These are phyloP conservation scores for Acrobasis repandana DNA, from an alignment of 2,888 invertebrate species.

Conservation along the genomic window DNA sequence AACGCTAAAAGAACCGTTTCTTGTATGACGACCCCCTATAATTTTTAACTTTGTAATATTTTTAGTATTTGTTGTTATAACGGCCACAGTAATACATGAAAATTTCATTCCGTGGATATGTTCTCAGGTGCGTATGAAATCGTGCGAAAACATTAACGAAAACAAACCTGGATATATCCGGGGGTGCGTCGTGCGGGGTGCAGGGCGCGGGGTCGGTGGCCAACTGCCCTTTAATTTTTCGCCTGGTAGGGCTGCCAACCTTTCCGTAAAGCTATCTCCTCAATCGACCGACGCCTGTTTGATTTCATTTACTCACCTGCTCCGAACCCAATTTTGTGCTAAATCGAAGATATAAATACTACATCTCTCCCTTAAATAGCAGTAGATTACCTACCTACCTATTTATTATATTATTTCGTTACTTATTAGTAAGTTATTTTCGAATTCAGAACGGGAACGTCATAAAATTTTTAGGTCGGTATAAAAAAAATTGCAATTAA, in stretches of 20 bases:
- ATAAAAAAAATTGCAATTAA: no score
- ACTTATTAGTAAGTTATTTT: no score
- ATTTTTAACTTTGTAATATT: no score
- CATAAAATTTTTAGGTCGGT: no score
- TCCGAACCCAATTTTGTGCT: slow-evolving; percentile 6
- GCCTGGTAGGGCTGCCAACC: slow-evolving; percentile 51
- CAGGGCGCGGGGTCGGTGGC: slow-evolving; percentile 3
- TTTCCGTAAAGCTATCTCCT: slow-evolving; percentile 24
- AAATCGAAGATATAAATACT: not conserved
- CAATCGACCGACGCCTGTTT: slow-evolving; percentile 9
- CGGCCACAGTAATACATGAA: no score
- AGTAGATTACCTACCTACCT: not conserved
- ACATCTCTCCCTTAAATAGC: not conserved
- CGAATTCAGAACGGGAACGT: no score
- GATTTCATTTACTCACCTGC: slow-evolving; percentile 22
- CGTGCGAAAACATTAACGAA: slow-evolving; percentile 52
- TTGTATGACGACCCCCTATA: no score
- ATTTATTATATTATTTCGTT: no score
- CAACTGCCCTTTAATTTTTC: slow-evolving; percentile 58
- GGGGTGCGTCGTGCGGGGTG: slow-evolving; percentile 40
- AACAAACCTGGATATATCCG: slow-evolving; percentile 35
- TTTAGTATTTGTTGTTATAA: no score
- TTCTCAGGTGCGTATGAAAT: slow-evolving; percentile 26
- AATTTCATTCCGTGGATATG: no score
- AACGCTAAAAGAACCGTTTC: no score